Percentiles rank a stretch among this genome's conserved stretches.
phyloP scores from a whole-genome alignment of 1,140 invertebrate genomes.

The Ceratosolen solmsi region DNA sequence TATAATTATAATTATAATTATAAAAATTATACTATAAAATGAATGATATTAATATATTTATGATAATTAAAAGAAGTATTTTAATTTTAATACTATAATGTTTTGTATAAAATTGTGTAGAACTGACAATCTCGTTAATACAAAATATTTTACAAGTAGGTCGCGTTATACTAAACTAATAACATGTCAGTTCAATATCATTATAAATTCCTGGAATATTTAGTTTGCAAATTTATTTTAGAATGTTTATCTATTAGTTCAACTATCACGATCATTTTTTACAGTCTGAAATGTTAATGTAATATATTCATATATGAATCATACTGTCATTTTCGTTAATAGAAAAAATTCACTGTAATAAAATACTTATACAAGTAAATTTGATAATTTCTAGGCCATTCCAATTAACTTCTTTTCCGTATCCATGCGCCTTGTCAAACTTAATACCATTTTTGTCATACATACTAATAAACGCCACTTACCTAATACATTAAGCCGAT shows the following conservation, averaged over 20 bases:
- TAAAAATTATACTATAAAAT: no score
- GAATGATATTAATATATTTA: no score
- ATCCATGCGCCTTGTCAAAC: neutral
- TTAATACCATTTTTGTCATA: conserved; percentile 9
- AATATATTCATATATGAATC: neutral
- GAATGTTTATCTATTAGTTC: no score
- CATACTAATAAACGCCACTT: conserved; percentile 42
- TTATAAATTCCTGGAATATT: neutral
- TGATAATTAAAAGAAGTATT: no score
- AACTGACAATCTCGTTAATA: neutral
- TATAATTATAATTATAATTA: no score
- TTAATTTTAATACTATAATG: neutral
- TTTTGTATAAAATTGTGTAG: neutral
- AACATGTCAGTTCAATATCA: neutral
- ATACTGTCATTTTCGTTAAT: neutral
- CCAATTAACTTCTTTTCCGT: neutral
- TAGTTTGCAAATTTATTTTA: no score
- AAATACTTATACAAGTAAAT: neutral
- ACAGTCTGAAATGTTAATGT: neutral
- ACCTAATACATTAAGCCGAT: conserved; percentile 79
- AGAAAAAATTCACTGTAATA: neutral
- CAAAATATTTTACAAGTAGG: neutral
- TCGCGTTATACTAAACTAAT: neutral
- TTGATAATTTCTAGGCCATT: conserved; percentile 13
- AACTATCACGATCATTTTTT: no score